These are phyloP conservation scores for Hippasteria phrygiana DNA, from an alignment of 53 echinoderm and acorn worm species.

Conservation along the genomic window DNA sequence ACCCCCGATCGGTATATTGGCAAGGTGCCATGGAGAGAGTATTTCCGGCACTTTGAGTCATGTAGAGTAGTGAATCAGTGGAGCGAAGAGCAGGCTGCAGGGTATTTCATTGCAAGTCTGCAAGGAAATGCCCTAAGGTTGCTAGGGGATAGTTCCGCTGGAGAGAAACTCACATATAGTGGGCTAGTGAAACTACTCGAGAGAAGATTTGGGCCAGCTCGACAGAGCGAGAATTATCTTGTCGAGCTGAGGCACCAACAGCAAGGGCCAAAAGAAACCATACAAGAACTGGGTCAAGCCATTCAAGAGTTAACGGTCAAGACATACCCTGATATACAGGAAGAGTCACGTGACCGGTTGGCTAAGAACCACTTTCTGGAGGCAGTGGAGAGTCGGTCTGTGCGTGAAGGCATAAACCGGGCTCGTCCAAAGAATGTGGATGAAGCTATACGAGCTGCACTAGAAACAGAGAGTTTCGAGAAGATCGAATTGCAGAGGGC, in stretches of 20 bases:
- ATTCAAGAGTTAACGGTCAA: conserved; percentile 37
- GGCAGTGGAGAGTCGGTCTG: conserved; percentile 1
- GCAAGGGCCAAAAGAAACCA: conserved; percentile 1
- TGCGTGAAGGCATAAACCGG: conserved; percentile 21
- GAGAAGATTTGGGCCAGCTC: conserved; percentile 34
- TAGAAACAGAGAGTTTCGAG: neutral
- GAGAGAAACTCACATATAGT: conserved; percentile 17
- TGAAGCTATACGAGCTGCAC: no score
- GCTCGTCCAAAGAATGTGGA: conserved; percentile 10
- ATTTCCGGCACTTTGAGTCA: conserved; percentile 53
- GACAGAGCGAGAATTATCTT: conserved; percentile 48
- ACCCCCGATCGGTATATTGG: conserved; percentile 49
- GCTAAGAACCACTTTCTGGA: conserved; percentile 18
- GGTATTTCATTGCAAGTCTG: conserved; percentile 20
- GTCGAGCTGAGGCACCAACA: conserved; percentile 29
- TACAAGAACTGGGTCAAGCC: conserved; percentile 42
- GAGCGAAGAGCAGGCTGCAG: conserved; percentile 23
- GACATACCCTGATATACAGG: conserved; percentile 49
- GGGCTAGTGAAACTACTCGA: conserved; percentile 11
- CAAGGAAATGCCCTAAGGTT: conserved; percentile 50
- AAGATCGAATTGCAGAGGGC: neutral
- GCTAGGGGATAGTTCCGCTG: neutral
- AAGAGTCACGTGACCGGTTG: conserved; percentile 19
- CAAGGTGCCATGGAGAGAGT: conserved; percentile 4
- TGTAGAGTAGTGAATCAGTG: conserved; percentile 29